These are phyloP conservation scores for Aphodius granarius DNA, from an alignment of 2,888 invertebrate species.

Conservation along the genomic window DNA sequence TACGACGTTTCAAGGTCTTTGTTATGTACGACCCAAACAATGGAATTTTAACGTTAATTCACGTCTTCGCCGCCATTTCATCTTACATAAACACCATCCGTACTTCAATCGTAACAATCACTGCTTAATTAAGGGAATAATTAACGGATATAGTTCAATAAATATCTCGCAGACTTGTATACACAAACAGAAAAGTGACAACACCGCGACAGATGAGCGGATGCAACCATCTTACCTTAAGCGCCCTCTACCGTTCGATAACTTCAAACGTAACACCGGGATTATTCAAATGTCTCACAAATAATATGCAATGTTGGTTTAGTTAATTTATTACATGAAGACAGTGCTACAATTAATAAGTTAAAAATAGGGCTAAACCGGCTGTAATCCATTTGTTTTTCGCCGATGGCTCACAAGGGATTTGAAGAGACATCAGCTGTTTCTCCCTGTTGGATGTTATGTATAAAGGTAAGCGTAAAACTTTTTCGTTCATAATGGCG, in stretches of 20 bases:
- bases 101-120: background rate
- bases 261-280: background rate
- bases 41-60: background rate
- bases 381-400: constrained; percentile 63
- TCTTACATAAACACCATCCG: background rate
- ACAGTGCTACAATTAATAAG: constrained; percentile 37
- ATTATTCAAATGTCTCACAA: background rate
- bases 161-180: constrained; percentile 8
- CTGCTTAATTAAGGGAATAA: background rate
- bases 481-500: constrained; percentile 40
- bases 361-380: constrained; percentile 65
- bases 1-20: constrained; percentile 53
- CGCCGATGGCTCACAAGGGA: constrained; percentile 47
- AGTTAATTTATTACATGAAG: background rate
- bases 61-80: background rate
- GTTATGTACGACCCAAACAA: constrained; percentile 23
- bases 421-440: constrained; percentile 44
- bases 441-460: constrained; percentile 44
- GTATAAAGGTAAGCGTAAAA: constrained; percentile 47
- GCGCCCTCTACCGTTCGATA: constrained; percentile 18
- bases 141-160: background rate
- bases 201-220: constrained; percentile 46
- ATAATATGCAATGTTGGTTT: background rate
- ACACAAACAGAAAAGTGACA: constrained; percentile 52
- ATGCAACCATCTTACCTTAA: constrained; percentile 18